Evolutionary conservation across 2,113 vertebrate genomes (phyloP).

Genomic region (Pseudolaguvia tuberculata): DNA sequence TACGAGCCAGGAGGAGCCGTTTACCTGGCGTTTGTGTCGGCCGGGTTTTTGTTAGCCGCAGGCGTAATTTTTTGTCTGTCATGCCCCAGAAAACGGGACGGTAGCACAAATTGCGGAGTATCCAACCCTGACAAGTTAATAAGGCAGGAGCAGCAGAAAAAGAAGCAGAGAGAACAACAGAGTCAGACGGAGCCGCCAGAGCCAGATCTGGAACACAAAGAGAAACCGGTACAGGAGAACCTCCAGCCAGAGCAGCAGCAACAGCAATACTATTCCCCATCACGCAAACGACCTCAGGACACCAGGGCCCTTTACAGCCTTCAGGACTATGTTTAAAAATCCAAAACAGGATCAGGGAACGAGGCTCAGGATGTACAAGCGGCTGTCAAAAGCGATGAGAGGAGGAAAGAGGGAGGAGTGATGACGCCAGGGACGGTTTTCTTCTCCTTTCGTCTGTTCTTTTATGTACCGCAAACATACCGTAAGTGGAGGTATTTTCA

Average conservation of each 20-base stretch:
- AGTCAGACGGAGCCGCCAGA: slow-evolving; percentile 41
- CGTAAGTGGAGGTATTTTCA: slow-evolving; percentile 46
- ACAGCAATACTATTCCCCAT: slow-evolving; percentile 45
- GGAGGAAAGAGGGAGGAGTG: slow-evolving; percentile 36
- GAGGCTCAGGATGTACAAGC: slow-evolving; percentile 34
- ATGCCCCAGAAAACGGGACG: slow-evolving; percentile 65
- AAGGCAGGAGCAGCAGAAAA: slow-evolving; percentile 27
- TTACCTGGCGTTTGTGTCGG: slow-evolving; percentile 83
- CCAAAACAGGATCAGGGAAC: not conserved
- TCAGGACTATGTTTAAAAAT: slow-evolving; percentile 82
- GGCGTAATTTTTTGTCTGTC: slow-evolving; percentile 84
- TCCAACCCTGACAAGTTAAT: slow-evolving; percentile 40
- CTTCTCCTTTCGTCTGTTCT: slow-evolving; percentile 41
- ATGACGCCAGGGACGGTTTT: slow-evolving; percentile 48
- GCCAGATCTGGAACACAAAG: slow-evolving; percentile 33
- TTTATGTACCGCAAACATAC: slow-evolving; percentile 26
- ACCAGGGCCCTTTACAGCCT: slow-evolving; percentile 71
- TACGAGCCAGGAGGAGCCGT: slow-evolving; percentile 84
- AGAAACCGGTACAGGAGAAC: slow-evolving; percentile 34
- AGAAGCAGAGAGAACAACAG: slow-evolving; percentile 39
- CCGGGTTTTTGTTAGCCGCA: slow-evolving; percentile 75
- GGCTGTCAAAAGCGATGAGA: slow-evolving; percentile 30
- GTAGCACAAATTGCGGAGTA: slow-evolving; percentile 53
- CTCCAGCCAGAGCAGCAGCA: slow-evolving; percentile 36
- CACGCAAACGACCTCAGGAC: slow-evolving; percentile 59